Base-by-base conservation (phyloP, 2,888 invertebrate genomes). In the Marronus borbonicus region DNA sequence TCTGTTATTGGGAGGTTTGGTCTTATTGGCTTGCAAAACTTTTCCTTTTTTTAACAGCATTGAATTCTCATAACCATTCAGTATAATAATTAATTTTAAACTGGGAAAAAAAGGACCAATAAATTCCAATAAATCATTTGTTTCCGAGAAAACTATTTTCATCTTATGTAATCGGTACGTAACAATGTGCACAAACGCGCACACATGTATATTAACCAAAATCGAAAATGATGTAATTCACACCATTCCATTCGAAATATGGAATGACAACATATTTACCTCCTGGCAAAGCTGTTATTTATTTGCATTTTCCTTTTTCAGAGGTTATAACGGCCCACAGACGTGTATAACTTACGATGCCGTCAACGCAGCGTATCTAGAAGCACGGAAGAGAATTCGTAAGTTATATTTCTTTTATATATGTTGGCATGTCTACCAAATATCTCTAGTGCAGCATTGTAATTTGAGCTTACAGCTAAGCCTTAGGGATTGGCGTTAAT, bases 271-370 rank as follows among this genome's bases (percentile, higher is more conserved):
- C 66, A 49, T 44, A 49, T 44, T 66, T 49, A 20, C 66, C 49
- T 49, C 62, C 14, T 24, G 20, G 17, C 14, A 4, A 7, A 20
- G 52, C 52, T 17, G 36, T 78, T 55, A 17, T 49, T 39, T 78
- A 76, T 78, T n/a, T 36, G 55, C 20, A n/a, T 55, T 80, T 80
- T 85, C 86, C 80, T 89, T 88, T 85, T 91, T 58, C 77, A 94
- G 94, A 80, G 91, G 91, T 20, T 93, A 93, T 85, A 93, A 92
- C 83, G 93, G 93, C 68, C 93, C 93, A 72, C 92, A 94, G 81
- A 94, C 94, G 80, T 97, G 97, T 88, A 96, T 97, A 87, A 96
- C 97, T 4, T 97, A 95, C 87, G 96, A 96, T 85, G 96, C 96
- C 74, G 92, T 97, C 80, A 96, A 97, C 90, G 94, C 95, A 84